Base-by-base conservation (phyloP, 2,113 vertebrate genomes). In the Conger conger region DNA sequence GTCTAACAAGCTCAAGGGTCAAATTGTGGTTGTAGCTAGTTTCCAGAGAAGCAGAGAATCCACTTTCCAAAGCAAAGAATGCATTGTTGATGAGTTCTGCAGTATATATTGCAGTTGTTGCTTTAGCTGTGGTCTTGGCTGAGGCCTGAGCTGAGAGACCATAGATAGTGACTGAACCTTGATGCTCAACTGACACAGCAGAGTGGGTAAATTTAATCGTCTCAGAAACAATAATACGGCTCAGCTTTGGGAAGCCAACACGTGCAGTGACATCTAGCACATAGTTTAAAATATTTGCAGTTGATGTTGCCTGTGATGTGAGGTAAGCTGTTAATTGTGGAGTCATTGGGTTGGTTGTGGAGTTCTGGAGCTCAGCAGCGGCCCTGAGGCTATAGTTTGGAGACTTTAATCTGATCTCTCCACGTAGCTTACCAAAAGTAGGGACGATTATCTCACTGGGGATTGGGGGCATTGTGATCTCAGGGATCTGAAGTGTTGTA, bases 351-450 rank as follows among this genome's bases (percentile, higher is more conserved):
- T 91, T 91, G 82, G 90, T 88, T 20, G 96, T 98, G 60, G 88
- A 88, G 89, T 99, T 99, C 79, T 92, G 93, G 89, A 99, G 78
- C 81, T 94, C 91, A 89, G 93, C 96, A 80, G 92, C 94, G 16
- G 95, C 93, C 45, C 84, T 93, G 30, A 98, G 89, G 0, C 86
- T 94, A 87, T 97, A 96, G 89, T 97, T 91, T 20, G 97, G 97
- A 84, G 96, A 96, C 0, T 86, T 91, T 15, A 98, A 89, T 91
- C 86, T 96, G 88, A 98, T 96, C 90, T 94, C 85, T 60, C 96
- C 91, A 13, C 94, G 92, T 35, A 99, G 91, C 87, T 96, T 98
- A 86, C 97, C 98, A 90, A 99, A 97, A 77, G 95, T 94, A 84
- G 97, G 97, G 33, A 97, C 77, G 81, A 88, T 91, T 11, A 96